Base-by-base conservation (phyloP, 1,140 invertebrate genomes). In the Anagrus nilaparvatae region DNA sequence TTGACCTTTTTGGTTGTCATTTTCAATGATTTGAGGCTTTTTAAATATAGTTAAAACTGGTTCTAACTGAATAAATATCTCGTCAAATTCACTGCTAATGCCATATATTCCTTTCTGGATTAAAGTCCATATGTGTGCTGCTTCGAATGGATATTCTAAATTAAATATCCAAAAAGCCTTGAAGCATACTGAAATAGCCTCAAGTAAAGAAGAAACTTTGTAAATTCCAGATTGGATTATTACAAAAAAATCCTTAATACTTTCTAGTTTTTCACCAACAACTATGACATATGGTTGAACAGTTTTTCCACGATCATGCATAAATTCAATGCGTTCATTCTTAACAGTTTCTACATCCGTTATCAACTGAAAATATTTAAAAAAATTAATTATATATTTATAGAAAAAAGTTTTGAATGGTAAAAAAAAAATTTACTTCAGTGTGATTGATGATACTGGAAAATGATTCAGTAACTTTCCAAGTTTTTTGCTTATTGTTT, bases 231-330 rank as follows among this genome's bases (percentile, higher is more conserved):
- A 3, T 7, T 34, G 23, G 5, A 43, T n/a, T 3, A 12, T 17
- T 10, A 47, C 36, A n/a, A 18, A 43, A 35, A 39, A 27, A 10
- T 12, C 27, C 12, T 39, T n/a, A 7, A 40, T 16, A 34, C 29
- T 13, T 14, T 38, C 18, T 14, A 38, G n/a, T 4, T n/a, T 32
- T 20, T 34, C 28, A 14, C 35, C 40, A 34, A 37, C 35, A 25
- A 38, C 30, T 14, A 43, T 27, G 9, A 47, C 38, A 14, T 38
- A 38, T 13, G 40, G 45, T 38, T 47, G 45, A 17, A 46, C 33
- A 10, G 39, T 37, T 10, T 27, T 28, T 14, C 25, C 27, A 12
- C 21, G 20, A 16, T 29, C 9, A 27, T 21, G 23, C 29, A 47
- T 21, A 7, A 9, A n/a, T n/a, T 47, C 16, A 4, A 33, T 13